Conservation (phyloP, 2,888 invertebrate genomes). For the Cosmia pyralina region DNA sequence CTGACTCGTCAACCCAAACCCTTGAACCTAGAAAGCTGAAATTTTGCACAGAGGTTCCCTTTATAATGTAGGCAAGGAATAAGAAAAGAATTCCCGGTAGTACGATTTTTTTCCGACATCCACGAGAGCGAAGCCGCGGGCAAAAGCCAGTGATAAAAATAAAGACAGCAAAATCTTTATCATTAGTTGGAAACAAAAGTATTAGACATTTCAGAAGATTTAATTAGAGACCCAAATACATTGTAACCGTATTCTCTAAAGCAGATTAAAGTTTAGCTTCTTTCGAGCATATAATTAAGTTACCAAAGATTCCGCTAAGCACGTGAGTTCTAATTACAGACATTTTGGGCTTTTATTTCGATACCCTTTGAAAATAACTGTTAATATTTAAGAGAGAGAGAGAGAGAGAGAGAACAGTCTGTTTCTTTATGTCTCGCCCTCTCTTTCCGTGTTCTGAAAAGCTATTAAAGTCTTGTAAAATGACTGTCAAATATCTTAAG, state of each 20-base stretch:
- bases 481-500: background rate
- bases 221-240: conserved; percentile 48
- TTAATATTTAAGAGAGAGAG: background rate
- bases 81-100: too few relatives aligned
- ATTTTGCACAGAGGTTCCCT: too few relatives aligned
- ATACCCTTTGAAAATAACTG: conserved; percentile 2
- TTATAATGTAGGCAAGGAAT: too few relatives aligned
- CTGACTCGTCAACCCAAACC: too few relatives aligned
- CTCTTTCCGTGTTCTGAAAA: background rate
- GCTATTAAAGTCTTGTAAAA: background rate
- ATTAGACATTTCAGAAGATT: conserved; percentile 33
- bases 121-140: too few relatives aligned
- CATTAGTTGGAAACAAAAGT: conserved; percentile 35
- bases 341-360: conserved; percentile 23
- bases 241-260: conserved; percentile 39
- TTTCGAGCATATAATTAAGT: conserved; percentile 66
- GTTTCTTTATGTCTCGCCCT: background rate
- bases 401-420: background rate
- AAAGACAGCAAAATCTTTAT: conserved; percentile 24
- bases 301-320: conserved; percentile 46
- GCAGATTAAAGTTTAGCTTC: conserved; percentile 33
- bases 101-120: too few relatives aligned
- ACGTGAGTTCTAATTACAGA: conserved; percentile 67
- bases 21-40: too few relatives aligned
- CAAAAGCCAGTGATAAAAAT: background rate